Evolutionary conservation across 1,140 invertebrate genomes (phyloP).

Genomic region (Conus ventricosus): DNA sequence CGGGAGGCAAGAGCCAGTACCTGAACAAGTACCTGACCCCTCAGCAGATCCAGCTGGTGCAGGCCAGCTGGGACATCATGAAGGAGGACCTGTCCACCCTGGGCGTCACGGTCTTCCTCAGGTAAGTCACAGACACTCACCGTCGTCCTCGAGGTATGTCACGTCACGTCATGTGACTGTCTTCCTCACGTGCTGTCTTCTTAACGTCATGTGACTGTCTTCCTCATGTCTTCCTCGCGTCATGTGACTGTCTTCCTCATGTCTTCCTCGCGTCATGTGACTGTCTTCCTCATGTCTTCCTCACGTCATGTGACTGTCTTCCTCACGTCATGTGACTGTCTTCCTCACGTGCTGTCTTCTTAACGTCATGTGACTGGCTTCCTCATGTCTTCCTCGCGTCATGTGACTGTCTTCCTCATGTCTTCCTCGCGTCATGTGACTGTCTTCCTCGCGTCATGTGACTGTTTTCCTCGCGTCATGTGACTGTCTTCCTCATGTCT

Average conservation of each 20-base stretch:
- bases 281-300: background rate
- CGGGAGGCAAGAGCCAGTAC: conserved; percentile 37
- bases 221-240: too few species aligned
- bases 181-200: background rate
- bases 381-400: background rate
- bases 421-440: background rate
- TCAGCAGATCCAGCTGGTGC: conserved; percentile 56
- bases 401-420: background rate
- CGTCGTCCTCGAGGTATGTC: background rate
- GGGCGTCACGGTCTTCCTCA: conserved; percentile 55
- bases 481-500: too few species aligned
- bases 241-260: background rate
- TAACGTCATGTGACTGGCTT: background rate
- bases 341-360: background rate
- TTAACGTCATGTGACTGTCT: background rate
- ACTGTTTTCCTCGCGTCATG: background rate
- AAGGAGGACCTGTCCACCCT: conserved; percentile 53
- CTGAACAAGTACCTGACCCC: conserved; percentile 55
- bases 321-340: background rate
- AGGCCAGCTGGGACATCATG: conserved; percentile 59
- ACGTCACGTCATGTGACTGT: background rate
- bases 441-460: background rate
- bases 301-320: background rate
- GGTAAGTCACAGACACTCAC: conserved; percentile 35
- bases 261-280: too few species aligned